phyloP scores from a whole-genome alignment of 2,888 invertebrate species.

The Mycogona germanica region DNA sequence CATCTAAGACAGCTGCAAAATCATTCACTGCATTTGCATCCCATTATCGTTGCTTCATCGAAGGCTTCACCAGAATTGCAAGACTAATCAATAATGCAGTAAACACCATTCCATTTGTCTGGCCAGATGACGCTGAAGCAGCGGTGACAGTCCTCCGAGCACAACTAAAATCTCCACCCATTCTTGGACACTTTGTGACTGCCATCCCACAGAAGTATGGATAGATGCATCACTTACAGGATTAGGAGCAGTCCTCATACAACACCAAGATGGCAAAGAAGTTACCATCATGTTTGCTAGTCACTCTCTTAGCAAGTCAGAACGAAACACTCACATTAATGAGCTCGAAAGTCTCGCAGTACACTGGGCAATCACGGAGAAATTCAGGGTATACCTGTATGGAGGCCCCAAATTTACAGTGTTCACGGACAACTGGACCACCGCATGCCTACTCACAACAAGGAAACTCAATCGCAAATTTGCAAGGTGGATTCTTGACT shows the following conservation, averaged over 20 bases:
- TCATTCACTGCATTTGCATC: neutral
- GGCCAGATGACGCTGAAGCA: neutral
- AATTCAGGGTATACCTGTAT: neutral
- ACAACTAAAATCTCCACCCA: neutral
- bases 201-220: neutral
- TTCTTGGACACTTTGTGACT: neutral
- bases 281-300: conserved; percentile 3
- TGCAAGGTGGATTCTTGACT: conserved; percentile 5
- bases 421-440: conserved; percentile 3
- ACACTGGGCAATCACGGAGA: conserved; percentile 11
- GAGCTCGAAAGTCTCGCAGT: conserved; percentile 3
- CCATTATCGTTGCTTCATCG: neutral
- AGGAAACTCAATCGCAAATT: conserved; percentile 9
- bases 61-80: neutral
- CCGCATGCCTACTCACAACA: neutral
- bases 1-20: neutral
- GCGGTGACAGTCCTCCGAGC: too few relatives aligned
- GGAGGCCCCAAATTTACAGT: neutral
- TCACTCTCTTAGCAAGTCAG: neutral
- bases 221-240: conserved; percentile 9
- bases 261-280: neutral
- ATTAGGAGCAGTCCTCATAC: conserved; percentile 8
- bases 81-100: neutral
- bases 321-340: conserved; percentile 1
- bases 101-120: too few relatives aligned